Evolutionary conservation across 2,113 vertebrate species (phyloP).

Genomic region (Pterocles gutturalis): DNA sequence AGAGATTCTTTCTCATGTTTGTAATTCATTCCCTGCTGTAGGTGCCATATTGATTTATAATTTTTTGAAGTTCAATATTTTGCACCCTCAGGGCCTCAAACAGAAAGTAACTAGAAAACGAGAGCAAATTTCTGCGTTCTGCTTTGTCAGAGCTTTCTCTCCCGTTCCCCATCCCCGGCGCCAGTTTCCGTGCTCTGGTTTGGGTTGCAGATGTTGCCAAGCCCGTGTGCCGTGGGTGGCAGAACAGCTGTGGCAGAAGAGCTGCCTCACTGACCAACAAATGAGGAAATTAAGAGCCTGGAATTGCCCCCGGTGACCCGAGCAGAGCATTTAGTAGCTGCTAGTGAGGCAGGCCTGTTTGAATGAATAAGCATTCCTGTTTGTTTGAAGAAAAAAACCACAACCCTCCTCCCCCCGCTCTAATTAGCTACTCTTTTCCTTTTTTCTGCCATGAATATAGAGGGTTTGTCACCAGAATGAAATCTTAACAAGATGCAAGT

Average conservation of each 20-base stretch:
- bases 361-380: conserved; percentile 30
- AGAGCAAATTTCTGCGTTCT: neutral
- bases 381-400: neutral
- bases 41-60: conserved; percentile 29
- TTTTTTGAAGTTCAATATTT: conserved; percentile 41
- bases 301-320: conserved; percentile 36
- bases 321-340: neutral
- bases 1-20: conserved; percentile 10
- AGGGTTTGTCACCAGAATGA: neutral
- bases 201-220: neutral
- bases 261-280: conserved; percentile 39
- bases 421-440: conserved; percentile 7
- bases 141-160: neutral
- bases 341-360: neutral
- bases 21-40: neutral
- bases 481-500: neutral
- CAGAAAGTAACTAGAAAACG: conserved; percentile 4
- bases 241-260: neutral
- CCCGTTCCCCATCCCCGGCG: accelerated
- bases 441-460: neutral
- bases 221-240: neutral
- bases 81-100: neutral
- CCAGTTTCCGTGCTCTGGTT: neutral
- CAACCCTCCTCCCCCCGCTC: neutral
- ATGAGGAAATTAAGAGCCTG: conserved; percentile 41